A percentile compares a stretch with the other conserved stretches of the same genome.
These are phyloP conservation scores for Drosophila takahashii DNA, from an alignment of 1,140 invertebrate genomes.

Conservation along the genomic window DNA sequence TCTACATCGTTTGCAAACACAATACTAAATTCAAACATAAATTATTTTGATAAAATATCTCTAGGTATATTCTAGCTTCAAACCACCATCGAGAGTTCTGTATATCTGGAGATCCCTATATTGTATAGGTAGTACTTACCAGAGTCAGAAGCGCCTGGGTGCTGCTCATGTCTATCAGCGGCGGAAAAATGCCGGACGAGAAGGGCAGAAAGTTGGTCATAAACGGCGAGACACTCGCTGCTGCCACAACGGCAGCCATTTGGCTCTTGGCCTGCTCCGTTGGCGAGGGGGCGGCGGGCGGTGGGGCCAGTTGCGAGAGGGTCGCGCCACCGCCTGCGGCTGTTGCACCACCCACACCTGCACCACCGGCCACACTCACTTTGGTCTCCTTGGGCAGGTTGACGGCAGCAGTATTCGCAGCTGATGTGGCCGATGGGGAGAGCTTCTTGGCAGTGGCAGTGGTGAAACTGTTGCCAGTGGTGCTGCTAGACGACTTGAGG, in stretches of 20 bases:
- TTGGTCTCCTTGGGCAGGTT: constrained; percentile 61
- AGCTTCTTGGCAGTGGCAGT: constrained; percentile 42
- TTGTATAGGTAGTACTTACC: constrained; percentile 57
- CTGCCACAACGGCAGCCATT: constrained; percentile 76
- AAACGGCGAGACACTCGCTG: constrained; percentile 76
- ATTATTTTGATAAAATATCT: too few species aligned
- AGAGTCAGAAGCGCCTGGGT: constrained; percentile 81
- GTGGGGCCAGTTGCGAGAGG: constrained; percentile 41
- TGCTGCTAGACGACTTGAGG: constrained; percentile 23
- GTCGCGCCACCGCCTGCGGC: constrained; percentile 21
- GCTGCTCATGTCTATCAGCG: constrained; percentile 84
- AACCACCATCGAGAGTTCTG: too few species aligned
- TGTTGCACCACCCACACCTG: constrained; percentile 24
- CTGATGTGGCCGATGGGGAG: constrained; percentile 26
- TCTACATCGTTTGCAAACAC: too few species aligned
- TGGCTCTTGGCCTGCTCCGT: constrained; percentile 78
- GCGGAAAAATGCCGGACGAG: constrained; percentile 75
- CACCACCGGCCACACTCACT: constrained; percentile 16
- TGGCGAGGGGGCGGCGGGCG: constrained; percentile 66
- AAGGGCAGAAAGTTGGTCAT: constrained; percentile 82
- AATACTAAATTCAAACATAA: too few species aligned
- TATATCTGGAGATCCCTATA: too few species aligned
- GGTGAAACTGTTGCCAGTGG: constrained; percentile 28
- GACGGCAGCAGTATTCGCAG: constrained; percentile 23
- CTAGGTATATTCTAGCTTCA: too few species aligned